Evolutionary conservation across 2,113 vertebrate genomes (phyloP), one percentile per base, ranked within the genome.

Genomic region (Phainopepla nitens): DNA sequence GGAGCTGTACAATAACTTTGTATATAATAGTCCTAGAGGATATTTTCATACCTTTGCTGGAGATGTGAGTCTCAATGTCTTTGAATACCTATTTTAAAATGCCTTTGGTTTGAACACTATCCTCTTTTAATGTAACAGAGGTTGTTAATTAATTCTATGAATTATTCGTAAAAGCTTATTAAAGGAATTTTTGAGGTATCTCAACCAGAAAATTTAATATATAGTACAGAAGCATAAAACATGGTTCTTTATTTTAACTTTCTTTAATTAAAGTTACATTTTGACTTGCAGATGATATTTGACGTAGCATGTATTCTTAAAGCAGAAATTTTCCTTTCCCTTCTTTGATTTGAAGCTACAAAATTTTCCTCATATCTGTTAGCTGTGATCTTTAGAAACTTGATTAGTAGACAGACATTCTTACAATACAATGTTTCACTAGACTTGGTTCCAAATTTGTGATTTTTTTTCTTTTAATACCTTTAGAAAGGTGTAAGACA

Each of bases 31-130:
- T 97, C 98, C 99, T 97, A 99, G 98, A 98, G 96, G 98, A 89
- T 99, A 99, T 98, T 99, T 99, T 98, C 98, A 99, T 98, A 98
- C 99, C 29, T 99, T 99, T 95, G 97, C 98, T 97, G 99, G 99
- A 98, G 99, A 99, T 97, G 96, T 95, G 97, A 98, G 98, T 94
- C 50, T 90, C 53, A 89, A 56, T 10, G 1, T 95, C 50, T 94
- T 96, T 96, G 19, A 94, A 82, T 58, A 79, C 21, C 8, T 85
- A 5, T 71, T 94, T 85, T 69, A 21, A 82, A 93, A 62, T 85
- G 28, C 21, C 18, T 91, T 93, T 88, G 61, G 17, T 76, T 94
- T 84, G 16, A 84, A 54, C 3, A 33, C 12, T 88, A 47, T 15
- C 16, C 68, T 71, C 18, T 75, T 72, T 35, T 58, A 86, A 23